Percentiles rank a stretch among this genome's conserved stretches.
These are phyloP conservation scores for Cryptophagus acutangulus DNA, from an alignment of 2,888 invertebrate species.

Conservation along the genomic window DNA sequence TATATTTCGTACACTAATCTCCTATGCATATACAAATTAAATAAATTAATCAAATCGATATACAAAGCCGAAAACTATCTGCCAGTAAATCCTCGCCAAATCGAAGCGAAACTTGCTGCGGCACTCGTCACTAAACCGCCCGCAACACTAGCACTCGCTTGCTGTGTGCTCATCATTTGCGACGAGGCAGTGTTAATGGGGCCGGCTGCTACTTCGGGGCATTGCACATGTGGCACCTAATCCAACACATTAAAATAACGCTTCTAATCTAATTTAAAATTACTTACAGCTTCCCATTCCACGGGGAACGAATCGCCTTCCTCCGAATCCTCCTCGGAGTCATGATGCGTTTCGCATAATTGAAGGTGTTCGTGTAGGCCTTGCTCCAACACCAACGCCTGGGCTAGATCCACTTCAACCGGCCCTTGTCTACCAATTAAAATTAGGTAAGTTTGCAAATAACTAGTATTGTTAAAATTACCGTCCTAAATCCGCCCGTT, in stretches of 20 bases:
- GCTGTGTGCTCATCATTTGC: conserved; percentile 41
- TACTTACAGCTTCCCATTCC: conserved; percentile 75
- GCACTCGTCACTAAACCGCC: conserved; percentile 76
- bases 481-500: conserved; percentile 69
- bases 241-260: conserved; percentile 3
- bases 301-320: conserved; percentile 69
- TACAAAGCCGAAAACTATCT: too few species aligned
- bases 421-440: conserved; percentile 54
- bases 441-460: conserved; percentile 7
- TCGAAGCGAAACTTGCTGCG: conserved; percentile 74
- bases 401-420: conserved; percentile 54
- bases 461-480: conserved; percentile 35
- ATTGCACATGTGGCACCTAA: conserved; percentile 54
- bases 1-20: too few species aligned
- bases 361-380: conserved; percentile 57
- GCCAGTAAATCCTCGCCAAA: conserved; percentile 70
- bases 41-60: too few species aligned
- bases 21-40: too few species aligned
- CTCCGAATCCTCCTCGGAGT: too few species aligned
- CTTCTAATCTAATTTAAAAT: conserved; percentile 3
- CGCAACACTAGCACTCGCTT: conserved; percentile 55
- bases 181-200: conserved; percentile 41
- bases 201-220: conserved; percentile 48
- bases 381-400: conserved; percentile 60
- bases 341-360: conserved; percentile 60